phyloP scores from a whole-genome alignment of 1,140 invertebrate genomes.

The Myzus persicae region DNA sequence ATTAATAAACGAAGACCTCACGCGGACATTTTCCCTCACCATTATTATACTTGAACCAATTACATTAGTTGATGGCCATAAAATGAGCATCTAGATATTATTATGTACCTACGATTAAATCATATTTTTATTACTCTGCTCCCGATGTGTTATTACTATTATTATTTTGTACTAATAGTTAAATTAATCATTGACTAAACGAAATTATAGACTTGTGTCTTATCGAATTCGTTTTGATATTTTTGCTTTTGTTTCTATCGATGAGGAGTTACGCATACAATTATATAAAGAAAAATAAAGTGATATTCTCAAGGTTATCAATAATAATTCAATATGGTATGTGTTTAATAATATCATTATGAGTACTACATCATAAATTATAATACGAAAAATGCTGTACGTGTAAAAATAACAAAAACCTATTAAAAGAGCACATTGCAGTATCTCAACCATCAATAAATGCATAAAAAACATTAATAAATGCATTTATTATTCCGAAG shows the following conservation, averaged over 20 bases:
- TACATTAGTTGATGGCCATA: slow-evolving; percentile 2
- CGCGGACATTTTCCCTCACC: not conserved
- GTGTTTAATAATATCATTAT: not conserved
- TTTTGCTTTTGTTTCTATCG: not conserved
- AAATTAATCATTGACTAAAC: not conserved
- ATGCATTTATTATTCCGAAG: not conserved
- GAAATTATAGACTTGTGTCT: slow-evolving; percentile 13
- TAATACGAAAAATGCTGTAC: not conserved
- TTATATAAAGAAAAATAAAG: not conserved
- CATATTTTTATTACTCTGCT: not conserved
- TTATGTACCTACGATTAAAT: slow-evolving; percentile 5
- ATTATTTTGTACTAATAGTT: not conserved
- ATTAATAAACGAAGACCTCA: slow-evolving; percentile 11
- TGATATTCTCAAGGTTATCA: not conserved
- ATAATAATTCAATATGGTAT: not conserved
- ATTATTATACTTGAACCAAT: not conserved
- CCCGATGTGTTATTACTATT: not conserved
- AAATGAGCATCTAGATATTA: not conserved
- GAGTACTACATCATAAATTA: not conserved
- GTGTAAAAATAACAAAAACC: not conserved
- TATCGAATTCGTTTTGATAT: not conserved
- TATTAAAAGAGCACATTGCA: not conserved
- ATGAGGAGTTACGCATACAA: not conserved
- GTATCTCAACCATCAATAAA: not conserved
- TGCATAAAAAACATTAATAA: not conserved